Evolutionary conservation across 2,797 vertebrate species (phyloP).

Genomic region (Anableps anableps): DNA sequence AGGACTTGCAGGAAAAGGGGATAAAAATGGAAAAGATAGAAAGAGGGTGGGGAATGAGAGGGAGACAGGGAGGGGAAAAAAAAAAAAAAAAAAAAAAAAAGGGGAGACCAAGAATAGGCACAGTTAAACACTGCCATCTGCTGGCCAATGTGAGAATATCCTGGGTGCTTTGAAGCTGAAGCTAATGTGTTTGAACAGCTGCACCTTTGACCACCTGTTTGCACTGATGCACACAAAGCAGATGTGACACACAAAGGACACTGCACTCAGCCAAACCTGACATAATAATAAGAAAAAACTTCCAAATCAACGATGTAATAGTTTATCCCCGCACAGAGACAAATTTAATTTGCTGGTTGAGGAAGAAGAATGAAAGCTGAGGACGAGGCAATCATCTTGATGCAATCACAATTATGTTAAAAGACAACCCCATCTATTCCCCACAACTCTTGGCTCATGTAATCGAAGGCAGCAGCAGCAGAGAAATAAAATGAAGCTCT

Average conservation of each 20-base stretch:
- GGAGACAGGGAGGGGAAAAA: constrained; percentile 3
- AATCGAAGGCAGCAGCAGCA: constrained; percentile 44
- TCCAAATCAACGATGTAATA: constrained; percentile 31
- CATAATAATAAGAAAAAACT: constrained; percentile 40
- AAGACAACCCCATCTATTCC: constrained; percentile 45
- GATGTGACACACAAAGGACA: constrained; percentile 61
- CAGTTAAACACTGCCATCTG: constrained; percentile 81
- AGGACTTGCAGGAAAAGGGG: constrained; percentile 71
- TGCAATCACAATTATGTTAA: constrained; percentile 68
- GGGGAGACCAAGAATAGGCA: constrained; percentile 26
- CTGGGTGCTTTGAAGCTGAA: constrained; percentile 20
- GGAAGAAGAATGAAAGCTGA: constrained; percentile 42
- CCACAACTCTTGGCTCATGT: constrained; percentile 39
- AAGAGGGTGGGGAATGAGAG: constrained; percentile 49
- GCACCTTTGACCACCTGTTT: constrained; percentile 64
- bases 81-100: neutral
- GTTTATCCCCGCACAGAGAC: constrained; percentile 23
- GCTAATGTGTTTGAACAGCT: constrained; percentile 53
- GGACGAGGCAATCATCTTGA: constrained; percentile 61
- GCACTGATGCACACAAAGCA: constrained; percentile 50
- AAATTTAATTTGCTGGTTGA: constrained; percentile 62
- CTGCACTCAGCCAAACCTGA: constrained; percentile 31
- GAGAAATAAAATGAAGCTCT: constrained; percentile 36
- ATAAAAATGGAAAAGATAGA: constrained; percentile 71
- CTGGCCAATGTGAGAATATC: constrained; percentile 46